A percentile compares a stretch with the other conserved stretches of the same genome.
These are phyloP conservation scores for Chymomyza caudatula DNA, from an alignment of 2,888 invertebrate species.

Conservation along the genomic window DNA sequence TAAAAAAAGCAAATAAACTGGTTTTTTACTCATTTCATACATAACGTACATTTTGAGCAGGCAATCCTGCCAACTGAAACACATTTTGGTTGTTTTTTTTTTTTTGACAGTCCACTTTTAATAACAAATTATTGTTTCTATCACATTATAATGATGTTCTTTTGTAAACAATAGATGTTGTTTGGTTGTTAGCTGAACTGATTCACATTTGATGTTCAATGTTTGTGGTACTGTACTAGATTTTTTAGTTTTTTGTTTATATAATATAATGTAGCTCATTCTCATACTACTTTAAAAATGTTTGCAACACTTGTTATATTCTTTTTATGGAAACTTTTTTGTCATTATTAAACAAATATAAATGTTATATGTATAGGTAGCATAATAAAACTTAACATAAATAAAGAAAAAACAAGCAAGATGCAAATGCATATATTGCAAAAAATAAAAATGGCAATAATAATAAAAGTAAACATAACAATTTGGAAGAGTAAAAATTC, in stretches of 20 bases:
- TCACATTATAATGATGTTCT: constrained; percentile 50
- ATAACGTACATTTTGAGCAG: no score
- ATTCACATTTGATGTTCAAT: constrained; percentile 31
- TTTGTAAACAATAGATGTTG: constrained; percentile 50
- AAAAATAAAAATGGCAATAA: constrained; percentile 4
- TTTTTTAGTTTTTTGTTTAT: constrained; percentile 23
- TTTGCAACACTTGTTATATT: constrained; percentile 24
- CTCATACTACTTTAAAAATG: constrained; percentile 50
- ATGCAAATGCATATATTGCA: neutral
- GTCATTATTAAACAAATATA: constrained; percentile 27
- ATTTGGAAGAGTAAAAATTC: constrained; percentile 19
- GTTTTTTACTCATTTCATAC: no score
- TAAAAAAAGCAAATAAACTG: no score
- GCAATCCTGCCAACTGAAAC: neutral
- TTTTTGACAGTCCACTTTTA: constrained; percentile 67
- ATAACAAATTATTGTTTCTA: constrained; percentile 64
- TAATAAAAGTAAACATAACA: constrained; percentile 15
- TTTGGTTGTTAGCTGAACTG: constrained; percentile 68
- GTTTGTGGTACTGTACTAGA: constrained; percentile 61
- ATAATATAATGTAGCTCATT: constrained; percentile 18
- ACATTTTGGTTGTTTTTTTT: neutral
- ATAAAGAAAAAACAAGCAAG: constrained; percentile 1
- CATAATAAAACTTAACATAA: constrained; percentile 15
- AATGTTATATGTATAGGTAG: constrained; percentile 10
- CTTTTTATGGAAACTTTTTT: constrained; percentile 13